phyloP scores from a whole-genome alignment of 1,140 invertebrate species.

The Nebria ingens region DNA sequence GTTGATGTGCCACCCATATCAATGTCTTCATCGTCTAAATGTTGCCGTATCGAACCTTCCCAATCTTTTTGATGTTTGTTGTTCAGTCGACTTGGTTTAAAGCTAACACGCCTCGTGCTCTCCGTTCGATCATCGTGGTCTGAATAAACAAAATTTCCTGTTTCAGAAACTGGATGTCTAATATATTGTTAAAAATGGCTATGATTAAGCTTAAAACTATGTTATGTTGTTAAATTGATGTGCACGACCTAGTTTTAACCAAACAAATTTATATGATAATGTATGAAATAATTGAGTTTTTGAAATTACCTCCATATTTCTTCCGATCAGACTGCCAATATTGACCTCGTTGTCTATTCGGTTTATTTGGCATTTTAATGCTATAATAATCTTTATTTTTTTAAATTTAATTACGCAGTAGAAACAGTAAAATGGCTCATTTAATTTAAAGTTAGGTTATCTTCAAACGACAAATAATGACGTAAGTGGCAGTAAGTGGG shows the following conservation, averaged over 20 bases:
- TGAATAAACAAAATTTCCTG: slow-evolving; percentile 18
- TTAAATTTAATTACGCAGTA: background rate
- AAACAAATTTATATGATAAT: no score
- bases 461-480: no score
- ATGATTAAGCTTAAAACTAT: no score
- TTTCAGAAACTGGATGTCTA: no score
- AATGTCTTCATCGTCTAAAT: slow-evolving; percentile 44
- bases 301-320: background rate
- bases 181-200: no score
- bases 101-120: slow-evolving; percentile 38
- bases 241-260: no score
- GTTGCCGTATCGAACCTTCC: slow-evolving; percentile 32
- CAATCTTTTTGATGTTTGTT: slow-evolving; percentile 36
- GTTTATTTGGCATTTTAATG: background rate
- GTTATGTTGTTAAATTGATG: no score
- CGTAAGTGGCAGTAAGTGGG: no score
- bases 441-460: no score
- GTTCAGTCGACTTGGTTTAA: slow-evolving; percentile 37
- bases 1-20: slow-evolving; percentile 38
- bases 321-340: background rate
- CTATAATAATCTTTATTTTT: background rate
- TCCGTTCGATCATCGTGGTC: slow-evolving; percentile 37
- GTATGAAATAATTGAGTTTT: no score
- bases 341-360: background rate
- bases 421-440: no score